Evolutionary conservation across 2,797 vertebrate species (phyloP).

Genomic region (Gymnocypris eckloni): DNA sequence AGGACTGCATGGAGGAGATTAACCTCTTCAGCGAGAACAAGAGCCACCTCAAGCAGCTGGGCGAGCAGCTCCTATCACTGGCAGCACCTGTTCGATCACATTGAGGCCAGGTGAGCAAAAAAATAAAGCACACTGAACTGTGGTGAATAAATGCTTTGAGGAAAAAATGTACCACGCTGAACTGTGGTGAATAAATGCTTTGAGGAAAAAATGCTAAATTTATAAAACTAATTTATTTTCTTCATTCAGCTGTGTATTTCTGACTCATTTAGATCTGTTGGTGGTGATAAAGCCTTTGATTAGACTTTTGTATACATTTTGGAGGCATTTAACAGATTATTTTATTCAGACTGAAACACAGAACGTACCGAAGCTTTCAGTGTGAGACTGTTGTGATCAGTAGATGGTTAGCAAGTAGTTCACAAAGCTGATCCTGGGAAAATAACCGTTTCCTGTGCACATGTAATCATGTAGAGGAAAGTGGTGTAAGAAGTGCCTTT

Average conservation of each 20-base stretch:
- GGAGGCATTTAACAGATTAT: not conserved
- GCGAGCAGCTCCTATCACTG: slow-evolving; percentile 90
- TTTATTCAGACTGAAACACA: not conserved
- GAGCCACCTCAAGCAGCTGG: slow-evolving; percentile 89
- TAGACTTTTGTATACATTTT: not conserved
- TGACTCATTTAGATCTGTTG: not conserved
- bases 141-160: not conserved
- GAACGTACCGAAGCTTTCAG: not conserved
- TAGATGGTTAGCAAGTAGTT: not conserved
- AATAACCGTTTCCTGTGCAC: not conserved
- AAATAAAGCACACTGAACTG: not conserved
- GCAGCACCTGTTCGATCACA: slow-evolving; percentile 90
- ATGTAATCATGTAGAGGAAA: not conserved
- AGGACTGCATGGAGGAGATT: slow-evolving; percentile 98
- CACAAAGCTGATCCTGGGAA: not conserved
- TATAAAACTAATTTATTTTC: not conserved
- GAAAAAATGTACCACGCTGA: not conserved
- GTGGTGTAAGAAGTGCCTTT: not conserved
- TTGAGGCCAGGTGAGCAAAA: slow-evolving; percentile 87
- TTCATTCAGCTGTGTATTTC: not conserved
- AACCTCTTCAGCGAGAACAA: slow-evolving; percentile 92
- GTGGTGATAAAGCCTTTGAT: not conserved
- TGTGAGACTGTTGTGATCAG: not conserved
- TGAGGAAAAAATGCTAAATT: not conserved
- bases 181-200: too few species aligned